Evolutionary conservation across 2,797 vertebrate species (phyloP), one percentile per base, ranked within the genome.

Genomic region (Iguana delicatissima): DNA sequence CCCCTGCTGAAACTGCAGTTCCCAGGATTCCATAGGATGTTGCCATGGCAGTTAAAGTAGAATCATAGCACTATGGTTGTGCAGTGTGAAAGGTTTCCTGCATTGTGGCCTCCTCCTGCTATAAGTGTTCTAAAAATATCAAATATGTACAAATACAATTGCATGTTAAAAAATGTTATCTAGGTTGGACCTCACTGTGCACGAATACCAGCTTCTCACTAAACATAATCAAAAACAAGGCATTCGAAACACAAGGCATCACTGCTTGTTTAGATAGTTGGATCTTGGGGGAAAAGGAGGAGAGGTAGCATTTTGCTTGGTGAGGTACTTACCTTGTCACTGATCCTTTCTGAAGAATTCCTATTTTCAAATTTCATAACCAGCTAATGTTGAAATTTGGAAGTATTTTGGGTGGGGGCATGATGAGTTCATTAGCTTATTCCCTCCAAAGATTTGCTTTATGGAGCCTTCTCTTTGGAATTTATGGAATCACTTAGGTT

Each of bases 401-500:
- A 96, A 93, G 85, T 12, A 1, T 95, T 95, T 62, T 89, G 93
- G 90, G 87, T 95, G 92, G 64, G 91, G 93, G 92, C 95, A 88
- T 91, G 74, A 20, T 89, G 90, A 94, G 92, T 93, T 93, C 93
- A 95, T 95, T 96, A 94, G 64, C 90, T 93, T 94, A 87, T 94
- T 96, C 89, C 87, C 92, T 95, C 92, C 91, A 95, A 96, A 95
- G 92, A 80, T 77, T 95, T 96, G 94, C 91, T 95, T 95, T 95
- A 93, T 94, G 88, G 89, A 95, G 95, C 96, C 96, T 95, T 97
- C 95, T 96, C 92, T 94, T 95, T 96, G 94, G 96, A 97, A 97
- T 97, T 96, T 97, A 97, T 97, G 94, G 93, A 94, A 95, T 96
- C 86, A 74, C 95, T 97, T 97, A 96, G 96, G 96, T 97, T 96